Conservation (phyloP, 2,113 vertebrate genomes). For the Machaerirhynchus nigripectus region DNA sequence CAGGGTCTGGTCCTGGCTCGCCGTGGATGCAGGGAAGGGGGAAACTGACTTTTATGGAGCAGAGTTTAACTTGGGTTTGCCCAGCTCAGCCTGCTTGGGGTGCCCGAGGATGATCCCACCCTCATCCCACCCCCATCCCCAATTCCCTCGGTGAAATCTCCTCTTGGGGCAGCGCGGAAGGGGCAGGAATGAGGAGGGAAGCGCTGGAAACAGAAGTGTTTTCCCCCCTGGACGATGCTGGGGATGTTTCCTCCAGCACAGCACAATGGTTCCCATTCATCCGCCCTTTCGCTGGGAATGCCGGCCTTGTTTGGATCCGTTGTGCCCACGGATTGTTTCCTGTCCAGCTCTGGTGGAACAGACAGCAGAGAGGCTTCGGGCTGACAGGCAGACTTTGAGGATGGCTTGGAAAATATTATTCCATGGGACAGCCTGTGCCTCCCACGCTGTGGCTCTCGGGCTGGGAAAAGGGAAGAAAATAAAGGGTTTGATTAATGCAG, state of each 20-base stretch:
- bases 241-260: neutral
- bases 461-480: neutral
- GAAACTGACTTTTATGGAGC: neutral
- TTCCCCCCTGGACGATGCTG: neutral
- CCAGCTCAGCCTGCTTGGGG: neutral
- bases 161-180: slow-evolving; percentile 1
- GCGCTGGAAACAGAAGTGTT: neutral
- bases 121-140: neutral
- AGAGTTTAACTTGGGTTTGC: neutral
- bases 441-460: slow-evolving; percentile 36
- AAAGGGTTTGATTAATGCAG: neutral
- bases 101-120: neutral
- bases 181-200: neutral
- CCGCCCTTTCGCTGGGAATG: neutral
- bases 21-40: fast-evolving
- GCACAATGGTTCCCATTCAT: slow-evolving; percentile 72
- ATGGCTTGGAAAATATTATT: slow-evolving; percentile 60
- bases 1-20: neutral
- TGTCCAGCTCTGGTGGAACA: slow-evolving; percentile 29
- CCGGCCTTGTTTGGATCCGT: neutral
- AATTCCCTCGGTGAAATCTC: neutral
- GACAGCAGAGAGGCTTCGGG: slow-evolving; percentile 15
- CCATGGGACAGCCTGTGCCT: slow-evolving; percentile 43
- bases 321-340: slow-evolving; percentile 57
- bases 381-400: slow-evolving; percentile 36